phyloP scores from a whole-genome alignment of 2,113 vertebrate species.

The Ondatra zibethicus region DNA sequence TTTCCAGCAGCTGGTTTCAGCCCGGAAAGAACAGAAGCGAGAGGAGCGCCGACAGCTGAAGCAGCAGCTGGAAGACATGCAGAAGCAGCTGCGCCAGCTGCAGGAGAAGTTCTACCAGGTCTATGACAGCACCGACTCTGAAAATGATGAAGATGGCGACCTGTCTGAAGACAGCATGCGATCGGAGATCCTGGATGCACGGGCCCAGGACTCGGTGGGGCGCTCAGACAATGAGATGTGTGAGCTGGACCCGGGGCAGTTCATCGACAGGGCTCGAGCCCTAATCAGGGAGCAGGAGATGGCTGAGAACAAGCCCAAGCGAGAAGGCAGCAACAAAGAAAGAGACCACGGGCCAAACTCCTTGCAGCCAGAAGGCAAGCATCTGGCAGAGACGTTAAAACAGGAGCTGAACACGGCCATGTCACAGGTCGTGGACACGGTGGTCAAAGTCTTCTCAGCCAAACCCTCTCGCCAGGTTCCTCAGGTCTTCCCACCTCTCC shows the following conservation, averaged over 20 bases:
- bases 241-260: slow-evolving; percentile 95
- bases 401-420: slow-evolving; percentile 99
- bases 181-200: slow-evolving; percentile 93
- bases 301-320: slow-evolving; percentile 90
- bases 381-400: slow-evolving; percentile 97
- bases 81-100: slow-evolving; percentile 99
- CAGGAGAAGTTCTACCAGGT: slow-evolving; percentile 99
- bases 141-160: slow-evolving; percentile 98
- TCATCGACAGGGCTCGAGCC: slow-evolving; percentile 94
- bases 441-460: slow-evolving; percentile 97
- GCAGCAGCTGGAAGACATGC: slow-evolving; percentile 99
- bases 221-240: slow-evolving; percentile 95
- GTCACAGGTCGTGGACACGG: slow-evolving; percentile 98
- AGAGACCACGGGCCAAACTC: slow-evolving; percentile 88
- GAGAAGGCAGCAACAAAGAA: slow-evolving; percentile 90
- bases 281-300: slow-evolving; percentile 95
- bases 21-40: slow-evolving; percentile 96
- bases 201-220: slow-evolving; percentile 87
- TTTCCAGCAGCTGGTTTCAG: slow-evolving; percentile 98
- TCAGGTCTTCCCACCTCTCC: slow-evolving; percentile 95
- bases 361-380: slow-evolving; percentile 95
- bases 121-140: slow-evolving; percentile 98
- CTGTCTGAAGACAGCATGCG: slow-evolving; percentile 98
- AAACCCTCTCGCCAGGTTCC: slow-evolving; percentile 94
- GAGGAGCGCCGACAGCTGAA: slow-evolving; percentile 98